phyloP scores from a whole-genome alignment of 2,113 vertebrate species.

The Oreochromis tanganicae region DNA sequence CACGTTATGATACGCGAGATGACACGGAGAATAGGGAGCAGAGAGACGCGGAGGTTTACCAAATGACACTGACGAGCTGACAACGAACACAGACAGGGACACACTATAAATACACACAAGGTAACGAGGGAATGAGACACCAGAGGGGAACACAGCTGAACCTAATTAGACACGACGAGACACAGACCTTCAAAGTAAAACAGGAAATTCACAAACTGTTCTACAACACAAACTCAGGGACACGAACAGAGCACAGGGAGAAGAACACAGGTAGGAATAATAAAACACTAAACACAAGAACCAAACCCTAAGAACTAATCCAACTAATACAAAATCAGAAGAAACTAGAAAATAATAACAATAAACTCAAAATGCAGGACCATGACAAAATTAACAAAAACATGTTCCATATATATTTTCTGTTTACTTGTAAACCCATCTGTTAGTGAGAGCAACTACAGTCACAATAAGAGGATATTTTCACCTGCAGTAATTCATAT shows the following conservation, averaged over 20 bases:
- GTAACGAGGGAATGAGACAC: background rate
- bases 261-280: rapidly evolving
- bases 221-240: background rate
- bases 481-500: background rate
- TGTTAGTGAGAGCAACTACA: background rate
- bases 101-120: background rate
- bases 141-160: background rate
- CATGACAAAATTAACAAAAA: background rate
- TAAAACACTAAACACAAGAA: background rate
- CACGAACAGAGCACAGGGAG: rapidly evolving
- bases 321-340: background rate
- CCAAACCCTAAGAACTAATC: rapidly evolving
- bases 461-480: background rate
- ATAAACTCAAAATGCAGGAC: background rate
- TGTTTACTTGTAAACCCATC: background rate
- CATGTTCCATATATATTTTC: background rate
- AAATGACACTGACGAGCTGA: rapidly evolving
- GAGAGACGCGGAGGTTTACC: rapidly evolving
- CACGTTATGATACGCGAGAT: too few relatives aligned
- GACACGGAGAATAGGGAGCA: rapidly evolving
- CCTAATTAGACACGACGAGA: rapidly evolving
- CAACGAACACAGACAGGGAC: background rate
- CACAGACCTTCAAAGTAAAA: background rate
- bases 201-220: background rate
- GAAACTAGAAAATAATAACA: background rate